phyloP scores from a whole-genome alignment of 2,888 invertebrate species.

The Torymus auratus region DNA sequence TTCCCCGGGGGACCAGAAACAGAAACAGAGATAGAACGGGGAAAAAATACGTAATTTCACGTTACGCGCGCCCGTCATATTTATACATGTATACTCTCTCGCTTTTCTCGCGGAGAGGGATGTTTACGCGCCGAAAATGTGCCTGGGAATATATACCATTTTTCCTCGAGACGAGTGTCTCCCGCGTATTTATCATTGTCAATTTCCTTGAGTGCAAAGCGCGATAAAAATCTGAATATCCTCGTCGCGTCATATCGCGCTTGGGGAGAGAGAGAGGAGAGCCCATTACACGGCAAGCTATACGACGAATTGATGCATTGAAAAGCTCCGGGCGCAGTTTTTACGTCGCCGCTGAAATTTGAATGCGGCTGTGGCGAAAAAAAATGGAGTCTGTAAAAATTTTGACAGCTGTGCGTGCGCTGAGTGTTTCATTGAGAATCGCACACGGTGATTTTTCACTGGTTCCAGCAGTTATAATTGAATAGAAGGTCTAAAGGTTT shows the following conservation, averaged over 20 bases:
- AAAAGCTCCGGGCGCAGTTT: neutral
- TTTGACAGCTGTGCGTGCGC: too few species aligned
- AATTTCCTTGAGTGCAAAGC: constrained; percentile 46
- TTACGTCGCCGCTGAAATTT: neutral
- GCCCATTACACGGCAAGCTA: neutral
- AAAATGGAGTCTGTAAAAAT: too few species aligned
- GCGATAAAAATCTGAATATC: constrained; percentile 52
- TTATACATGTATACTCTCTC: neutral
- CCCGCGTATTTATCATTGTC: constrained; percentile 48
- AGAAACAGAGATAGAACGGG: constrained; percentile 15
- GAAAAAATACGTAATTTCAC: constrained; percentile 32
- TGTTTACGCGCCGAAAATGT: constrained; percentile 49
- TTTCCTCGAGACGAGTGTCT: neutral
- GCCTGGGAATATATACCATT: constrained; percentile 30
- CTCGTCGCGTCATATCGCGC: neutral
- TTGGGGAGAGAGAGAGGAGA: neutral
- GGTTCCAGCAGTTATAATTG: too few species aligned
- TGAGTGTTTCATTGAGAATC: too few species aligned
- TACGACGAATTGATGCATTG: constrained; percentile 7
- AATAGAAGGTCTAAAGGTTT: too few species aligned
- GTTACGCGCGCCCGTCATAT: constrained; percentile 29
- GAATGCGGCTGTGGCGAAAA: neutral
- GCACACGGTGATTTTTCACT: too few species aligned
- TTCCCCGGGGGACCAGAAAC: too few species aligned
- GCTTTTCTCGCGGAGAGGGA: neutral